Evolutionary conservation across 2,888 invertebrate genomes (phyloP), one percentile per base, ranked within the genome.

Genomic region (Cheilosia grossa): DNA sequence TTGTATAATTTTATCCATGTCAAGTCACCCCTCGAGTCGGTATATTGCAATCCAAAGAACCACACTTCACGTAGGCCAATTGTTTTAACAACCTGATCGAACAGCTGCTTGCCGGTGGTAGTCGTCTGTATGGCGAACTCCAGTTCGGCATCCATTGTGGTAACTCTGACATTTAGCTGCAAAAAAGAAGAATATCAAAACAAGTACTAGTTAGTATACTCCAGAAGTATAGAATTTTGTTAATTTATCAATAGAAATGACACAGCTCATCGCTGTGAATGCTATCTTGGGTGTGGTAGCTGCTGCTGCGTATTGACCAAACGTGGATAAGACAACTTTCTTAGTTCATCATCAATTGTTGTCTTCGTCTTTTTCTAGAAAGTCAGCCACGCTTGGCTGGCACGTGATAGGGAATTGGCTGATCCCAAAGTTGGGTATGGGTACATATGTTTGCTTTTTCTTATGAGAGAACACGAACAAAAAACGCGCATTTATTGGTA

Each of bases 81-180:
- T 89, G 99, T 99, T 94, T 99, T 99, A 89, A 99, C 99, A 90
- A 99, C 99, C 94, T 99, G 99, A 93, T 99, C 99, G 93, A 99
- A 99, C 87, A 99, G 95, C 93, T 99, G 99, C 93, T 99, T 99
- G 92, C 99, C 99, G 89, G 99, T 99, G 90, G 99, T 99, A 92
- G 97, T 98, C 92, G 97, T 97, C 95, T 99, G 99, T 95, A 99
- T 99, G 93, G 99, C 98, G 95, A 99, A 99, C 95, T 99, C 99
- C 96, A 99, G 95, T 95, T 99, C 99, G 93, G 99, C 99, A 94
- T 99, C 99, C 99, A 99, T 99, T 92, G 99, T 99, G 93, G 98
- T 99, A 94, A 99, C 99, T 93, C 99, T 97, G 92, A 99, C 99
- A 95, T 99, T 99, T 95, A 99, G 97, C 97, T 98, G 93, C 2